phyloP scores from a whole-genome alignment of 2,113 vertebrate genomes.

The Nyctibius bracteatus region DNA sequence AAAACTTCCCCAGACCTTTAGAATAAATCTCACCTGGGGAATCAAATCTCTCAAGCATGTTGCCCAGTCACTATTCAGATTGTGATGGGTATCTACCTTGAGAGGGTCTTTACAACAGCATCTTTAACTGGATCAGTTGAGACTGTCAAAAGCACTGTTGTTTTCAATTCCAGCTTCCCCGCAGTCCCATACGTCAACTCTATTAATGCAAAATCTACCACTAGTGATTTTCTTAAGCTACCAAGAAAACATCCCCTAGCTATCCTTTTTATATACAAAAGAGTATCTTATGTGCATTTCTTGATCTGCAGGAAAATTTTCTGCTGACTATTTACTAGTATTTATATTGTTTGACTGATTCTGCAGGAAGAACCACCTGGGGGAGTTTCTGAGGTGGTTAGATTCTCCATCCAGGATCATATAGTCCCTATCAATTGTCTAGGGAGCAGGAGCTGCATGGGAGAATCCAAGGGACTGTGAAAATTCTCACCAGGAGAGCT shows the following conservation, averaged over 20 bases:
- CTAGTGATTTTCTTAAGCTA: background rate
- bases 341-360: background rate
- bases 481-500: background rate
- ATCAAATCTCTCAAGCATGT: background rate
- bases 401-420: background rate
- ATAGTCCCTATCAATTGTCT: background rate
- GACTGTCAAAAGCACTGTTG: background rate
- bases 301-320: background rate
- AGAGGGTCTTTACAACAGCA: background rate
- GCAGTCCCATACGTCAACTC: background rate
- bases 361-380: background rate
- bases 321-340: background rate
- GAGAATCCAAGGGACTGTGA: background rate
- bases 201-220: background rate
- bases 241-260: background rate
- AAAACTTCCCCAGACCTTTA: background rate
- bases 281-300: background rate
- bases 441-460: background rate
- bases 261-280: background rate
- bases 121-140: background rate
- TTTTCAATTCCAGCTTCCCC: background rate
- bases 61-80: fast-evolving
- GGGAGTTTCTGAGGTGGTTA: background rate
- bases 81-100: background rate
- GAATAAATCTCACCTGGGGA: background rate